A percentile compares a stretch with the other conserved stretches of the same genome.
Conservation (phyloP, 2,113 vertebrate species). For the Platichthys stellatus region DNA sequence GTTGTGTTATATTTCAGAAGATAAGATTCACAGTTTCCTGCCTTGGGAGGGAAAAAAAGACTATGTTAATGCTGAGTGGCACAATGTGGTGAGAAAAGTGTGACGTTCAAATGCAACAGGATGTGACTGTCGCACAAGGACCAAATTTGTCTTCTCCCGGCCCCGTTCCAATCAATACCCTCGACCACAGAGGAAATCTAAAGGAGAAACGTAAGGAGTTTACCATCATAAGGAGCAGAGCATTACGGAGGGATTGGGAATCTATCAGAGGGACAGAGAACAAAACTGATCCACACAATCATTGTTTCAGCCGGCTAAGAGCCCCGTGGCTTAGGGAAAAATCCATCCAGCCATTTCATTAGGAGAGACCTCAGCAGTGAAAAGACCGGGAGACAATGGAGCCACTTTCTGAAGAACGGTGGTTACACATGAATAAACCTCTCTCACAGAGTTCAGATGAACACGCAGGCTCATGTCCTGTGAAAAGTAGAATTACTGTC, state of each 20-base stretch:
- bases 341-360: conserved; percentile 74
- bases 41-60: neutral
- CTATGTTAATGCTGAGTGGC: conserved; percentile 23
- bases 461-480: conserved; percentile 27
- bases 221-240: conserved; percentile 23
- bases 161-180: conserved; percentile 23
- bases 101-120: conserved; percentile 29
- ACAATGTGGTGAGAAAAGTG: conserved; percentile 6
- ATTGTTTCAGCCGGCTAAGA: conserved; percentile 61
- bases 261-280: conserved; percentile 54
- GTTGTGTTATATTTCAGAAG: conserved; percentile 28
- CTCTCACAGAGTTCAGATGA: conserved; percentile 63
- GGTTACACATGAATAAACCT: conserved; percentile 48
- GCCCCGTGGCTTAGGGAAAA: conserved; percentile 60
- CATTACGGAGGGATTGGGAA: conserved; percentile 52
- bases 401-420: conserved; percentile 46
- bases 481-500: conserved; percentile 49
- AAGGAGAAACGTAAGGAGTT: conserved; percentile 29
- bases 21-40: conserved; percentile 13
- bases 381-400: conserved; percentile 61
- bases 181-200: conserved; percentile 28
- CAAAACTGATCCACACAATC: conserved; percentile 55
- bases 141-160: conserved; percentile 33
- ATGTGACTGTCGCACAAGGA: conserved; percentile 29
- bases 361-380: conserved; percentile 46